Base-by-base conservation (phyloP, 2,797 vertebrate species). In the Centropyge bicolor region DNA sequence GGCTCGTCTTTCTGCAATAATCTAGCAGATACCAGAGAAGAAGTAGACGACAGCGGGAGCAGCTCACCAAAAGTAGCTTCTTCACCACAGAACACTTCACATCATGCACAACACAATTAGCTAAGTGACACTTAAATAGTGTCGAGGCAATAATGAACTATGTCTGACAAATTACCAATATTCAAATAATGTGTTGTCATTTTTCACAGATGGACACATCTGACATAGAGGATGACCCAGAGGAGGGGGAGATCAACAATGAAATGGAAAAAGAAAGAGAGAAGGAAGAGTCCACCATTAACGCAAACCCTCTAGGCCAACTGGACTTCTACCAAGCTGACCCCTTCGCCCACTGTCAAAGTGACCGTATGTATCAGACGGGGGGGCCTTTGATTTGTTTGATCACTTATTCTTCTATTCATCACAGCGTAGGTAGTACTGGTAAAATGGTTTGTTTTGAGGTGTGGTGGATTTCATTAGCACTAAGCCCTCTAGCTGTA, bases 311-410 rank as follows among this genome's bases (percentile, higher is more conserved):
- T 2, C 52, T 84, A 4, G 85, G 27, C 73, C 96, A 94, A 63
- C 91, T 99, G 93, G 97, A 98, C 87, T 99, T 99, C 93, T 99
- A 97, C 92, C 96, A 98, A 81, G 95, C 96, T 14, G 96, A 99
- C 93, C 98, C 98, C 74, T 99, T 99, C 62, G 93, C 96, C 88
- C 96, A 95, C 84, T 97, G 97, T 95, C 96, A 94, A 57, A 85
- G 77, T 60, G 90, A 91, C 2, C 85, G 93, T 94, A 90, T 4
- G 94, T 92, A 67, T 73, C 40, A 31, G 8, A 57, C 45, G n/a
- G n/a, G n/a, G n/a, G n/a, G n/a, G n/a, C n/a, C n/a, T 13, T 20
- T 12, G 52, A 56, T 14, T 41, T 35, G 13, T 67, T 49, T 36
- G 1, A 24, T n/a, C 1, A 0, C 59, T 51, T 11, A 13, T 31